Evolutionary conservation across 2,888 invertebrate species (phyloP).

Genomic region (Sarcophaga caerulescens): DNA sequence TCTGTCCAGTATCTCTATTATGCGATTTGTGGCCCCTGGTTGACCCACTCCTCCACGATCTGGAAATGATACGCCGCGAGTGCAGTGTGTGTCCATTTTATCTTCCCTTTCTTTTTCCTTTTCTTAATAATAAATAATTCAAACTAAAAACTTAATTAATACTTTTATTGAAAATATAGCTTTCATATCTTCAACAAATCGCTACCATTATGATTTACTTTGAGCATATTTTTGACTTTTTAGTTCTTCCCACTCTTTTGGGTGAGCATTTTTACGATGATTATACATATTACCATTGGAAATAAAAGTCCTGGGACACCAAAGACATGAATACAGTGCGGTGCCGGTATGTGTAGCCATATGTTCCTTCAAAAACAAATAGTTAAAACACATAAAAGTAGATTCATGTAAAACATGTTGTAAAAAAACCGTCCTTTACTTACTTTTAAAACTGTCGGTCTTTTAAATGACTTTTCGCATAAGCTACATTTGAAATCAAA

Average conservation of each 20-base stretch:
- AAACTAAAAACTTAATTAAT: too few relatives aligned
- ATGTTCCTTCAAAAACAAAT: constrained; percentile 75
- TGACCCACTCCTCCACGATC: too few relatives aligned
- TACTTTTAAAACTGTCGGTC: constrained; percentile 72
- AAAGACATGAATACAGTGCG: constrained; percentile 76
- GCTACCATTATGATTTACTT: neutral
- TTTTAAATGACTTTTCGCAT: constrained; percentile 79
- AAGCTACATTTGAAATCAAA: constrained; percentile 77
- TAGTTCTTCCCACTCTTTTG: constrained; percentile 76
- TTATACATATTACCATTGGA: constrained; percentile 78
- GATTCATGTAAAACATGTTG: neutral
- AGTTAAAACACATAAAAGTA: neutral
- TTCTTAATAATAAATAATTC: too few relatives aligned
- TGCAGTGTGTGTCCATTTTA: too few relatives aligned
- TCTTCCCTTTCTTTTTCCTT: too few relatives aligned
- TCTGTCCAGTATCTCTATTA: too few relatives aligned
- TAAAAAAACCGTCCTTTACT: neutral
- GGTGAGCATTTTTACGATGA: constrained; percentile 78
- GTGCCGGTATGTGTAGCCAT: constrained; percentile 78
- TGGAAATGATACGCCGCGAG: too few relatives aligned
- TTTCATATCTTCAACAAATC: neutral
- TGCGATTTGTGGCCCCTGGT: too few relatives aligned
- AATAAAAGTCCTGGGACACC: constrained; percentile 78
- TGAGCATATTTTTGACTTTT: constrained; percentile 56
- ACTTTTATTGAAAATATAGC: too few relatives aligned